Percentiles rank a stretch among this genome's conserved stretches.
phyloP scores from a whole-genome alignment of 2,888 invertebrate species.

The Nomada fucata region DNA sequence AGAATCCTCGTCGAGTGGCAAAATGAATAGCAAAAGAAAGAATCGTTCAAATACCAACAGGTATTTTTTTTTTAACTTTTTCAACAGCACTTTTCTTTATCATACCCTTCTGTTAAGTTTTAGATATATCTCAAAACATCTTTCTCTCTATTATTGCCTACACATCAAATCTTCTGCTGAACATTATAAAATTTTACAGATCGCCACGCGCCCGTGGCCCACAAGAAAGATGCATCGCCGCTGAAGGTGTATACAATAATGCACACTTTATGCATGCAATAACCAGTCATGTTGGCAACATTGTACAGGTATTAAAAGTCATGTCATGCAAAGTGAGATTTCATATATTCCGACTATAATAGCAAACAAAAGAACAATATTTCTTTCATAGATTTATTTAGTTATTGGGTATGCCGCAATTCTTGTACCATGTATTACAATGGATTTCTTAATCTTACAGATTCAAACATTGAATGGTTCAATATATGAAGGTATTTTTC shows the following conservation, averaged over 20 bases:
- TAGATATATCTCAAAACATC: not conserved
- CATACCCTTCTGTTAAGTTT: not conserved
- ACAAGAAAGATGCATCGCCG: slow-evolving; percentile 87
- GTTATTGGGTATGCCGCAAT: too few species aligned
- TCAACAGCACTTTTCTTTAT: not conserved
- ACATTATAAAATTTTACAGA: slow-evolving; percentile 82
- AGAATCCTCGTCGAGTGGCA: slow-evolving; percentile 84
- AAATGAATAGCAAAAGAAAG: slow-evolving; percentile 94
- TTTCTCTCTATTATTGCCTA: not conserved
- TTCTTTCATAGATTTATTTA: not conserved
- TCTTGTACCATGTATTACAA: not conserved
- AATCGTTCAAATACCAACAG: slow-evolving; percentile 92
- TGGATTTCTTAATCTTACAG: slow-evolving; percentile 71
- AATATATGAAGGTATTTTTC: slow-evolving; percentile 95
- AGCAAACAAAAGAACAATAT: not conserved
- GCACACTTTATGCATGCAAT: slow-evolving; percentile 95
- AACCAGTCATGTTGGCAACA: slow-evolving; percentile 93
- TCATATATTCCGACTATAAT: not conserved
- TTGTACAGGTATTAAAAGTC: slow-evolving; percentile 86
- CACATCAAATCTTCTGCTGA: not conserved
- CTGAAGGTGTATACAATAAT: slow-evolving; percentile 96
- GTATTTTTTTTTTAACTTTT: slow-evolving; percentile 82
- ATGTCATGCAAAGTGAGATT: too few species aligned
- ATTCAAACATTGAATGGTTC: slow-evolving; percentile 93
- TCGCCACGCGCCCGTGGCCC: slow-evolving; percentile 87